These are phyloP conservation scores for Zalophus californianus DNA, from an alignment of 2,797 vertebrate species.

Conservation along the genomic window DNA sequence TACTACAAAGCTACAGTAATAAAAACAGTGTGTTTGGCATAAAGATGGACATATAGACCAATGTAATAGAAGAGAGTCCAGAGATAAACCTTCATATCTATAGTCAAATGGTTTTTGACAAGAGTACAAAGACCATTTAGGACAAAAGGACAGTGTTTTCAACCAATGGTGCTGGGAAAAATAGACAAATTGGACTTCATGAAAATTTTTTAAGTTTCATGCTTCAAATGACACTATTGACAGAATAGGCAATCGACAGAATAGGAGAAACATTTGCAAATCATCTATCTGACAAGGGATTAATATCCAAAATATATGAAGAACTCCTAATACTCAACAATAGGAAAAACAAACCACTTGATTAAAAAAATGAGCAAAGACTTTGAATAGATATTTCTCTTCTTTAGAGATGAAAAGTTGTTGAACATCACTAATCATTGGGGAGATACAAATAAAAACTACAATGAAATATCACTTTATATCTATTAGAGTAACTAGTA, in stretches of 20 bases:
- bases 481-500: not conserved
- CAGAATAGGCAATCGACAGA: not conserved
- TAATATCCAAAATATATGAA: not conserved
- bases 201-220: not conserved
- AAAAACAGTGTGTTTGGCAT: not conserved
- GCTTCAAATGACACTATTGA: not conserved
- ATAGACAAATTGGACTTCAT: not conserved
- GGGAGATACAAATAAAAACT: not conserved
- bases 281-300: not conserved
- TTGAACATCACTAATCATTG: not conserved
- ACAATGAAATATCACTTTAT: not conserved
- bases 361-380: not conserved
- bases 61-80: not conserved
- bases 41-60: not conserved
- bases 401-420: not conserved
- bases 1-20: not conserved
- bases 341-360: not conserved
- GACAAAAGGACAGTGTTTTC: not conserved
- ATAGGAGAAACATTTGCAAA: not conserved
- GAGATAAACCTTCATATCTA: not conserved
- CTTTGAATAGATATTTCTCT: not conserved
- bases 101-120: not conserved
- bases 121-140: not conserved
- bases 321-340: not conserved
- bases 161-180: not conserved